Evolutionary conservation across 2,113 vertebrate genomes (phyloP), one percentile per base, ranked within the genome.

Genomic region (Scomber colias): DNA sequence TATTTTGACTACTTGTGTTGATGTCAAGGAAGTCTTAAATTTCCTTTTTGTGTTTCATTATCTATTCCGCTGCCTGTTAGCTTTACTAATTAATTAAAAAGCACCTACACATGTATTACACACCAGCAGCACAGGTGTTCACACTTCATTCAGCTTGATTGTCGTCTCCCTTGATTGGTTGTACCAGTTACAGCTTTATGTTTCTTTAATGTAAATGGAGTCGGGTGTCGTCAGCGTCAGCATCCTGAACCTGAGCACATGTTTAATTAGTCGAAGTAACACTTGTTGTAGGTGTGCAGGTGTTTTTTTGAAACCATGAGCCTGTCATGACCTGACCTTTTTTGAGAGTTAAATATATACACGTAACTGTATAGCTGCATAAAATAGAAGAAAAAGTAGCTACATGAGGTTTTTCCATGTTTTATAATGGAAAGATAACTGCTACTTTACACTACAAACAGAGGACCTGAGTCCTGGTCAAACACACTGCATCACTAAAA

Each of bases 131-230:
- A 44, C 21, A 14, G 17, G 9, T 14, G 56, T 48, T 17, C 12
- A 19, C 35, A 40, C 6, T 35, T 74, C 24, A 44, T 66, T 62
- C 15, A 40, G 59, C n/a, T 4, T 10, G 21, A 75, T 31, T 49
- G 35, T 77, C 63, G 21, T 16, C 64, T 30, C 17, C 40, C 9
- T 49, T 16, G 56, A 74, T 14, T 5, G 48, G 54, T 30, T 75
- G 9, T 15, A 19, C 17, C 30, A n/a, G 27, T 8, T 11, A 17
- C 44, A 57, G 16, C 19, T 61, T 65, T 24, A 45, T 55, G 5
- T 51, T 45, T 57, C 8, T 48, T 75, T 44, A 71, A 75, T 30
- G 30, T 51, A 19, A 10, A 35, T 0, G 44, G 40, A 11, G 21
- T 73, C 44, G 3, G 19, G 40, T 61, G 17, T 44, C 46, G 1